Base-by-base conservation (phyloP, 2,113 vertebrate species). In the Rhea pennata region DNA sequence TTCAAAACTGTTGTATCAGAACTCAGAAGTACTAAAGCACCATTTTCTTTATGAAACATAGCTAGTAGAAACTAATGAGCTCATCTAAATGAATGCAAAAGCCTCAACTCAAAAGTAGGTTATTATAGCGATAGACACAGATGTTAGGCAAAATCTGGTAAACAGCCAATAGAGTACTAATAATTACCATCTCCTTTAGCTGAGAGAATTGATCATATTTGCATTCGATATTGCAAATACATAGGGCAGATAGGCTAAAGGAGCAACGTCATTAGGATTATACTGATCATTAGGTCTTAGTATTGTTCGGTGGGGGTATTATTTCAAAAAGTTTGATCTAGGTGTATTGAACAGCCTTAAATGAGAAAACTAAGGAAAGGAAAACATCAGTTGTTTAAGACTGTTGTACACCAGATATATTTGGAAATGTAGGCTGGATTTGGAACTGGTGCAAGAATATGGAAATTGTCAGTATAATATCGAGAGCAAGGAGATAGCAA, bases 131-230 rank as follows among this genome's bases (percentile, higher is more conserved):
- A 87, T 95, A 88, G 61, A 61, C 48, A 69, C 15, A 23, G 44
- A 15, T 80, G 27, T 58, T 67, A 80, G 62, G 73, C 51, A 89
- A 88, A 84, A 15, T 19, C 44, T 72, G 40, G 61, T 64, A 95
- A 95, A 64, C 54, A 78, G 26, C 15, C n/a, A 0, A 5, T 69
- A n/a, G 12, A 6, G 67, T 74, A 64, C 44, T 59, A 59, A 67
- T 81, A 90, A 77, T 71, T 62, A n/a, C 51, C 71, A 3, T n/a
- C 39, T 64, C 33, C 59, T 79, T 85, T 78, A 3, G 4, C 56
- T 44, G 39, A 70, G 39, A 75, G 48, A 91, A 95, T n/a, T 78
- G n/a, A 78, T 82, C 73, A 84, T 65, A 91, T 92, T 65, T 75
- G 33, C 19, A 39, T 81, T 81, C 86, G 59, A 17, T n/a, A n/a